Base-by-base conservation (phyloP, 2,888 invertebrate species). In the Ennomos quercinarius region DNA sequence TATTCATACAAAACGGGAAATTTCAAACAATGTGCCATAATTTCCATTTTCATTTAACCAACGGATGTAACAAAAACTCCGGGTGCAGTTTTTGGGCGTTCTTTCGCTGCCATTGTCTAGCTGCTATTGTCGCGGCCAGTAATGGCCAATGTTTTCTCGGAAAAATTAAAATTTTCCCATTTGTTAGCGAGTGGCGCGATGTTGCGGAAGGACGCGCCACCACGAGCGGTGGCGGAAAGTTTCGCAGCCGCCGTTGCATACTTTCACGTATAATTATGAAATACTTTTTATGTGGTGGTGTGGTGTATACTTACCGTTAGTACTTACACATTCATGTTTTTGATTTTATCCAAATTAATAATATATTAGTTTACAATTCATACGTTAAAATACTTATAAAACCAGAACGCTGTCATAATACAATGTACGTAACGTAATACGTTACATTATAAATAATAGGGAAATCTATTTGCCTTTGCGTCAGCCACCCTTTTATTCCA, bases 21-120 rank as follows among this genome's bases (percentile, higher is more conserved):
- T 57, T 59, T 49, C 63, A 51, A 61, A 68, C 69, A 71, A 69
- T 68, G 71, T 66, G 67, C 65, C 61, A 56, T 68, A 70, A 69
- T 66, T 67, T 68, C 57, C 67, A 70, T 67, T 68, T 69, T 67
- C 66, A 73, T 70, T 71, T 61, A 70, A 65, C 61, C 50, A 63
- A 50, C 46, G 62, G 56, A 54, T 59, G 59, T 64, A 63, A 64
- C 64, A 65, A 73, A 71, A 71, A 61, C 63, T 65, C 60, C 49
- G 58, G 61, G 57, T 66, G 69, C 63, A 69, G 64, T 52, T 64
- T 63, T 67, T 64, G 49, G 45, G 54, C 39, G 43, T 39, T 59
- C 63, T 65, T 63, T 57, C 46, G 48, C 42, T 42, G 61, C 46
- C 62, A 71, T 72, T 70, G 70, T 70, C 61, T 64, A 61, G 40